Base-by-base conservation (phyloP, 2,797 vertebrate species). In the Phylloscopus collybita region DNA sequence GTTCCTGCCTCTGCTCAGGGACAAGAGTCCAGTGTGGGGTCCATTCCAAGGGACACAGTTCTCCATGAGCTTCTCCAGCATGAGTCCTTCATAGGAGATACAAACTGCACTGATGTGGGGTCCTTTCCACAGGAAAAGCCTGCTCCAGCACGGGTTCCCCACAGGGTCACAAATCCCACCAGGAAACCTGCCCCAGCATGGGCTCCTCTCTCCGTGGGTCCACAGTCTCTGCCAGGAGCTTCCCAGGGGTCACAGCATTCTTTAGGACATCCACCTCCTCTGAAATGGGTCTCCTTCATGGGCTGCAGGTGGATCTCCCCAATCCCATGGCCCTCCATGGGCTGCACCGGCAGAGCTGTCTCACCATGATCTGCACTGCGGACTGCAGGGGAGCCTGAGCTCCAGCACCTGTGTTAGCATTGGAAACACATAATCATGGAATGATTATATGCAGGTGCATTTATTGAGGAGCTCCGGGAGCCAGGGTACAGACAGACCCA, bases 21-120 rank as follows among this genome's bases (percentile, higher is more conserved):
- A 27, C 20, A 47, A 53, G 29, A 53, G 14, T 47, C 34, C 21
- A 61, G 1, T 22, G 29, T n/a, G 59, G 12, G 3, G 10, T 34
- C 47, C 0, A 0, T 67, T 40, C 29, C n/a, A 60, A 20, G 16
- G 47, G 14, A 34, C 11, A 73, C 23, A 42, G 26, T 6, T 57
- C 27, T 42, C 29, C 76, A 34, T 26, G 1, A 45, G 34, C 25
- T 59, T 53, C 53, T 67, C 29, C 17, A 40, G 17, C 21, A 18
- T 25, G 19, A 80, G 29, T n/a, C 38, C 16, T 64, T 38, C 32
- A 32, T 11, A 17, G 34, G 17, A 40, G 17, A 25, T 34, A 44
- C 17, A 47, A 53, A 47, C n/a, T 60, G 40, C 18, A 26, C 14
- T 34, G 21, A 18, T 30, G 20, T 49, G 30, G 11, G 9, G 16